A percentile compares a stretch with the other conserved stretches of the same genome.
These are phyloP conservation scores for Lampropteryx suffumata DNA, from an alignment of 2,888 invertebrate genomes.

Conservation along the genomic window DNA sequence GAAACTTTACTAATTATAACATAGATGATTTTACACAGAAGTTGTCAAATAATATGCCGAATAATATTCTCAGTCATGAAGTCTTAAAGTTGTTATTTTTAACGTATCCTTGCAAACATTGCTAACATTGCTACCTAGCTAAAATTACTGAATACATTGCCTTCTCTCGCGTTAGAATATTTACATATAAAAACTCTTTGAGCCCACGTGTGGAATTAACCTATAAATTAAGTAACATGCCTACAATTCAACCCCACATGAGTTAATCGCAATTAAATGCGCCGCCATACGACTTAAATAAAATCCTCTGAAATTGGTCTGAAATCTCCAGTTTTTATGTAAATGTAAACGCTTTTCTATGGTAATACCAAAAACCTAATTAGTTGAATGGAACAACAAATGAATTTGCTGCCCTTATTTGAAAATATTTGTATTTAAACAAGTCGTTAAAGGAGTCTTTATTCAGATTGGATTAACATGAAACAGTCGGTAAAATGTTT, in stretches of 20 bases:
- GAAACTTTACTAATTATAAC: too few species aligned
- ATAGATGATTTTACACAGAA: too few species aligned
- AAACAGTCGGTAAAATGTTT: too few species aligned
- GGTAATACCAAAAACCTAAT: slow-evolving; percentile 40
- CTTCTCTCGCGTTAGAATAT: not conserved
- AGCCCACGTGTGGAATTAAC: not conserved
- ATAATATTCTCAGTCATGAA: too few species aligned
- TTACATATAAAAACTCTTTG: not conserved
- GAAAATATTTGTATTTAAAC: slow-evolving; percentile 13
- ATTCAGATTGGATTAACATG: not conserved
- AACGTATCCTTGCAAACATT: too few species aligned
- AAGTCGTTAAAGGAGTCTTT: slow-evolving; percentile 16
- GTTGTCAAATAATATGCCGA: too few species aligned
- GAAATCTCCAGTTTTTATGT: slow-evolving; percentile 40
- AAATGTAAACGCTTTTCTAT: slow-evolving; percentile 40
- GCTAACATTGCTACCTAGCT: too few species aligned
- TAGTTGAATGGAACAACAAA: slow-evolving; percentile 32
- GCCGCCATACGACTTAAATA: slow-evolving; percentile 23
- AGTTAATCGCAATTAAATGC: slow-evolving; percentile 38
- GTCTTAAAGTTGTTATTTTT: too few species aligned
- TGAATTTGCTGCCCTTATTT: slow-evolving; percentile 5
- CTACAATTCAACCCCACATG: slow-evolving; percentile 4
- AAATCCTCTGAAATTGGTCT: slow-evolving; percentile 29
- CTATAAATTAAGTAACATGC: not conserved
- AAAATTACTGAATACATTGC: too few species aligned